Conservation (phyloP, 2,888 invertebrate species). For the Pasiphila rectangulata region DNA sequence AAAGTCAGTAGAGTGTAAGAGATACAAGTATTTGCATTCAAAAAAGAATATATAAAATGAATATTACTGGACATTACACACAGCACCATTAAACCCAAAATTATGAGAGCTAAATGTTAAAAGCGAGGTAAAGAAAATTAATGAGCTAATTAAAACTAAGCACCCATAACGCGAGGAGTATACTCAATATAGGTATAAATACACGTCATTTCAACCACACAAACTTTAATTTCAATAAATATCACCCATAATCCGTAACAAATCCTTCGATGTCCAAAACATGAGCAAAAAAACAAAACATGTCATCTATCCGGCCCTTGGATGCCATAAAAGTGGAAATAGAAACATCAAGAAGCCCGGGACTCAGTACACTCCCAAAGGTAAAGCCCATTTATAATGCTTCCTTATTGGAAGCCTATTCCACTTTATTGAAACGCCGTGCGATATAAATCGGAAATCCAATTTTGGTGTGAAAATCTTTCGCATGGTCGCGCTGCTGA, state of each 20-base stretch:
- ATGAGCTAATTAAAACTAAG: neutral
- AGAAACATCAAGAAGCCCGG: slow-evolving; percentile 6
- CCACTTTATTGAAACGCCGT: slow-evolving; percentile 17
- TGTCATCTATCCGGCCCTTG: neutral
- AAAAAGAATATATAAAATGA: too few species aligned
- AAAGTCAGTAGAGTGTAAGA: neutral
- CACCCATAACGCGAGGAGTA: too few species aligned
- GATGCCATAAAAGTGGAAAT: slow-evolving; percentile 3
- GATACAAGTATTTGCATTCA: too few species aligned
- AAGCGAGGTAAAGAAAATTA: too few species aligned
- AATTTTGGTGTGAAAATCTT: slow-evolving; percentile 3
- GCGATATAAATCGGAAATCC: slow-evolving; percentile 11
- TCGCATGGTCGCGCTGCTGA: neutral
- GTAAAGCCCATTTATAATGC: slow-evolving; percentile 3
- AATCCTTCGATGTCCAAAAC: slow-evolving; percentile 13
- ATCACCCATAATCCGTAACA: neutral
- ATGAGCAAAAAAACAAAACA: slow-evolving; percentile 8
- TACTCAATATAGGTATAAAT: too few species aligned
- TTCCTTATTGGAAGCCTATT: slow-evolving; percentile 11
- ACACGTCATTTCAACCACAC: neutral
- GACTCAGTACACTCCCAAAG: slow-evolving; percentile 7
- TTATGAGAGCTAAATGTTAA: too few species aligned
- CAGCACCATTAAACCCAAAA: too few species aligned
- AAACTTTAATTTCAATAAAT: neutral
- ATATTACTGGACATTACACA: too few species aligned